Evolutionary conservation across 2,888 invertebrate species (phyloP).

Genomic region (Seira musarum): DNA sequence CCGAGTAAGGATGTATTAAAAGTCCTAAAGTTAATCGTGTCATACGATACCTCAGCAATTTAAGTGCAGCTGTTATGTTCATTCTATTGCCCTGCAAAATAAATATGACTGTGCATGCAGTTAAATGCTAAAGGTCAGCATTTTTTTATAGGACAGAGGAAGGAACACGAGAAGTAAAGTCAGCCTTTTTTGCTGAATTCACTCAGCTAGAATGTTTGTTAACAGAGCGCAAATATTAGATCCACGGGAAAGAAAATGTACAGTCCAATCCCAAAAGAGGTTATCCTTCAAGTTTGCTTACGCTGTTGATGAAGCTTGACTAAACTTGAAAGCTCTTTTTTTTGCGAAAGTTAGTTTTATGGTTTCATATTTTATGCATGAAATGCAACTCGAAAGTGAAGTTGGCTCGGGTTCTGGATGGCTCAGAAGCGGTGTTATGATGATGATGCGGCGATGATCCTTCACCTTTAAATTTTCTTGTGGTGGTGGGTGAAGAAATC

Average conservation of each 20-base stretch:
- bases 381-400: slow-evolving; percentile 12
- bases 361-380: slow-evolving; percentile 29
- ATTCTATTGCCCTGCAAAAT: not conserved
- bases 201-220: too few species aligned
- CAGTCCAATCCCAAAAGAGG: too few species aligned
- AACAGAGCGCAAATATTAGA: too few species aligned
- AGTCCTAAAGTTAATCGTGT: not conserved
- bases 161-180: slow-evolving; percentile 5
- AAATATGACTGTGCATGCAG: not conserved
- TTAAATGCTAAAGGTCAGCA: slow-evolving; percentile 42
- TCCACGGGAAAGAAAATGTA: too few species aligned
- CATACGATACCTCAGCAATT: not conserved
- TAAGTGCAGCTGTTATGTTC: slow-evolving; percentile 15
- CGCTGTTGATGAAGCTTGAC: too few species aligned
- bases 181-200: too few species aligned
- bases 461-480: not conserved
- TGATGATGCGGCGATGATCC: slow-evolving; percentile 4
- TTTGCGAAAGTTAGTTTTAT: too few species aligned
- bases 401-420: too few species aligned
- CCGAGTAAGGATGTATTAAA: not conserved
- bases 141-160: slow-evolving; percentile 24
- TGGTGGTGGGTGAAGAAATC: too few species aligned
- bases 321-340: too few species aligned
- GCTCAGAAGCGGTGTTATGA: too few species aligned
- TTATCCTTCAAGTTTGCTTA: too few species aligned